These are phyloP conservation scores for Temnothorax ravouxi DNA, from an alignment of 2,888 invertebrate genomes.

Conservation along the genomic window DNA sequence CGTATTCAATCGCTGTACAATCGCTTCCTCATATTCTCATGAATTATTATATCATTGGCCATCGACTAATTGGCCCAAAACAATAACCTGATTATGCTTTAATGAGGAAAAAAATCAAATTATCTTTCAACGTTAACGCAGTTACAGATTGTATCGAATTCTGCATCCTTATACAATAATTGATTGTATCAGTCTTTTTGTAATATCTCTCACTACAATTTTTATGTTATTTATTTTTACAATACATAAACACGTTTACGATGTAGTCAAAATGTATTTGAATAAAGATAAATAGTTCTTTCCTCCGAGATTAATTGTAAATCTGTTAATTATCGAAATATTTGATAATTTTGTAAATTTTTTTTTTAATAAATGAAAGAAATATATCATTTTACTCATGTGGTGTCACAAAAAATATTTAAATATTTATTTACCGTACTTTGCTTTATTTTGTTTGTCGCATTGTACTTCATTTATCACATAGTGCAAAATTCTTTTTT, in stretches of 20 bases:
- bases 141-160: slow-evolving; percentile 15
- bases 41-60: slow-evolving; percentile 8
- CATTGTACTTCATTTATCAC: background rate
- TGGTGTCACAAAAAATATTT: background rate
- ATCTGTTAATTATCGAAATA: background rate
- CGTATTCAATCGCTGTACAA: slow-evolving; percentile 18
- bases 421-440: background rate
- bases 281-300: background rate
- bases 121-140: slow-evolving; percentile 4
- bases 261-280: background rate
- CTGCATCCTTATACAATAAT: slow-evolving; percentile 1
- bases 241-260: background rate
- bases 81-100: background rate
- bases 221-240: slow-evolving; percentile 6
- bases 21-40: slow-evolving; percentile 14
- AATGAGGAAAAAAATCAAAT: slow-evolving; percentile 17
- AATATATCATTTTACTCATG: background rate
- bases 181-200: background rate
- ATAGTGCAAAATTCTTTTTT: background rate
- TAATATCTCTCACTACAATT: background rate
- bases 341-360: background rate
- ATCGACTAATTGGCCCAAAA: background rate
- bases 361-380: background rate
- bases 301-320: background rate
- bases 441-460: background rate